phyloP scores from a whole-genome alignment of 2,113 vertebrate genomes.

The Xerus inauris region DNA sequence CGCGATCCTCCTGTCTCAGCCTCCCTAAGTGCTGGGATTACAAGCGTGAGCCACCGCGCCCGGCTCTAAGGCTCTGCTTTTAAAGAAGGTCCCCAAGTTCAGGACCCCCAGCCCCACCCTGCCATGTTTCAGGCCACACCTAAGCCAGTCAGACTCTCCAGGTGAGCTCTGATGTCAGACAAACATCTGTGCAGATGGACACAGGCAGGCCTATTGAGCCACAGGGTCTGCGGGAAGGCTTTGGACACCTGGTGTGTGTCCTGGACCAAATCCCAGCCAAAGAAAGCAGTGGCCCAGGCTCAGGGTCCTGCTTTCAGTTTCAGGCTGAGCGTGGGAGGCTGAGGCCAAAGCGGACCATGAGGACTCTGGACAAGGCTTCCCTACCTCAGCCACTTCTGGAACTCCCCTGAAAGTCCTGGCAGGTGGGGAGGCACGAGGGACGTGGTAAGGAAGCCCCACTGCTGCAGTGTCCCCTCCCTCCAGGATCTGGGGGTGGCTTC shows the following conservation, averaged over 20 bases:
- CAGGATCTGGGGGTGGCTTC: background rate
- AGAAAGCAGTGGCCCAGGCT: background rate
- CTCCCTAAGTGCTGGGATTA: too few species aligned
- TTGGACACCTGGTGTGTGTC: background rate
- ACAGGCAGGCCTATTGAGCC: too few species aligned
- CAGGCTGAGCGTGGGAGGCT: background rate
- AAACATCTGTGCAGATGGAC: accelerated
- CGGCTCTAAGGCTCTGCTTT: background rate
- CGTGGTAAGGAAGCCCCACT: background rate
- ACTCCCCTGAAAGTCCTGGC: slow-evolving; percentile 60
- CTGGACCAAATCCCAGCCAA: background rate
- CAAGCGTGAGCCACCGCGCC: too few species aligned
- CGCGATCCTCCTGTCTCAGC: too few species aligned
- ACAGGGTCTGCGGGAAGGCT: accelerated
- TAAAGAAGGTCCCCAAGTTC: background rate
- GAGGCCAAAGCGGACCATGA: background rate
- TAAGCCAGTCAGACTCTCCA: background rate
- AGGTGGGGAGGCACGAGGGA: background rate
- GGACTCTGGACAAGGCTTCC: background rate
- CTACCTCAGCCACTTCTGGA: background rate
- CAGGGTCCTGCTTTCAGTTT: background rate
- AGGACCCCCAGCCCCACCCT: accelerated
- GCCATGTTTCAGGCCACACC: background rate
- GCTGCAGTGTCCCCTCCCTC: background rate
- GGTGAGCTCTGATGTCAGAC: background rate